Conservation (phyloP, 2,113 vertebrate genomes). For the Bujurquina vittata region DNA sequence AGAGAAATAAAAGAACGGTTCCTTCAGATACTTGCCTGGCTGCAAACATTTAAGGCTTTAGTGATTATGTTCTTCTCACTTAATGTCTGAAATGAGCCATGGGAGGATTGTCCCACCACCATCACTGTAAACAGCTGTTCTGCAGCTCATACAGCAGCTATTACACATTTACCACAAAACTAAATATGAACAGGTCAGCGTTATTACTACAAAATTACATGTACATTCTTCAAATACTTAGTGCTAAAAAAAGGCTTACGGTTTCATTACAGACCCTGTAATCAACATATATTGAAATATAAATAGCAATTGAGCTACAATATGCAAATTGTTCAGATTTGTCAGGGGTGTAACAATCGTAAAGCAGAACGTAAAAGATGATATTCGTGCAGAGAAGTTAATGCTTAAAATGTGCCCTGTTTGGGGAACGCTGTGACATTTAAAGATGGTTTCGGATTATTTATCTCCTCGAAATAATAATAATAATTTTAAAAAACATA, state of each 20-base stretch:
- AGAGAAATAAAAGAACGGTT: neutral
- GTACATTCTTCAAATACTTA: constrained; percentile 45
- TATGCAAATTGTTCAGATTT: constrained; percentile 19
- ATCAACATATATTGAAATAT: constrained; percentile 69
- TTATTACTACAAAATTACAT: neutral
- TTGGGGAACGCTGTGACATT: neutral
- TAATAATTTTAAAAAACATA: no score
- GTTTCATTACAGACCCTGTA: constrained; percentile 54
- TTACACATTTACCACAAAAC: neutral
- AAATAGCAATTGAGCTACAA: constrained; percentile 67
- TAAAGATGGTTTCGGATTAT: neutral
- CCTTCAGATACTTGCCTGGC: neutral
- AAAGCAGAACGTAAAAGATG: neutral
- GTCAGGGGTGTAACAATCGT: neutral
- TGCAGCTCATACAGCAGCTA: constrained; percentile 13
- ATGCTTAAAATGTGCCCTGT: neutral
- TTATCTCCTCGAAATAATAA: neutral
- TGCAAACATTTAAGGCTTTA: constrained; percentile 66
- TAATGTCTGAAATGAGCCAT: constrained; percentile 6
- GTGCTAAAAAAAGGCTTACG: constrained; percentile 50
- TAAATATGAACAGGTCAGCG: neutral
- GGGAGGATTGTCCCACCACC: neutral
- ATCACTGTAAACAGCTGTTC: neutral
- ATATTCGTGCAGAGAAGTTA: neutral
- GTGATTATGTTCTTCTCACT: constrained; percentile 29